These are phyloP conservation scores for Corythoichthys intestinalis DNA, from an alignment of 2,113 vertebrate species.

Conservation along the genomic window DNA sequence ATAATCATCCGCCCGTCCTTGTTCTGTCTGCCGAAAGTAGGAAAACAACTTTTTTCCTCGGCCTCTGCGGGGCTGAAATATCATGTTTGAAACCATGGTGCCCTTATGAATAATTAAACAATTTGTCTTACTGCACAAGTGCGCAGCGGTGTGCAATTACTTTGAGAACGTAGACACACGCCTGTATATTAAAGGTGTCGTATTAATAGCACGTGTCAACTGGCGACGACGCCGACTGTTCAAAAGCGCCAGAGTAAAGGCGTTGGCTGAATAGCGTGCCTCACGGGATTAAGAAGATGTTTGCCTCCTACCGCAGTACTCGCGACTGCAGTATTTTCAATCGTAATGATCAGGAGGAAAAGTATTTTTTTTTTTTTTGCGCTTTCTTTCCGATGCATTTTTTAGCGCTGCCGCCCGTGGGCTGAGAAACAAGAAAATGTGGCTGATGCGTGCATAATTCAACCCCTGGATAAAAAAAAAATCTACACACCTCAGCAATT, in stretches of 20 bases:
- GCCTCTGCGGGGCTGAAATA: conserved; percentile 18
- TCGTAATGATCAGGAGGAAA: neutral
- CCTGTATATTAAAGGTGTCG: neutral
- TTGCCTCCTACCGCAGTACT: neutral
- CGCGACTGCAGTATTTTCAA: conserved; percentile 3
- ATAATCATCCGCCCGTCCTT: neutral
- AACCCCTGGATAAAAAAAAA: conserved; percentile 1
- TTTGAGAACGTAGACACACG: neutral
- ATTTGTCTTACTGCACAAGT: neutral
- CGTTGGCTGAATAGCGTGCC: neutral
- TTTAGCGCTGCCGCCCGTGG: conserved; percentile 6
- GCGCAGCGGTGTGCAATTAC: neutral
- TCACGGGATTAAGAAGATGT: neutral
- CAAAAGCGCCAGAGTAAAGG: neutral
- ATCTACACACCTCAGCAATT: neutral
- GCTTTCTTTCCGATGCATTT: neutral
- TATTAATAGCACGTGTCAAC: neutral
- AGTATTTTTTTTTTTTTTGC: neutral
- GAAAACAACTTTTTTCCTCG: neutral
- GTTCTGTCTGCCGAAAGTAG: neutral
- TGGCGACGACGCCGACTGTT: neutral
- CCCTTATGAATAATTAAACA: conserved; percentile 4
- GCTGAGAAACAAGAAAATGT: conserved; percentile 8
- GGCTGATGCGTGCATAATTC: conserved; percentile 4
- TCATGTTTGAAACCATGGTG: neutral